Conservation (phyloP, 2,797 vertebrate species). For the Tarsius wallacei region DNA sequence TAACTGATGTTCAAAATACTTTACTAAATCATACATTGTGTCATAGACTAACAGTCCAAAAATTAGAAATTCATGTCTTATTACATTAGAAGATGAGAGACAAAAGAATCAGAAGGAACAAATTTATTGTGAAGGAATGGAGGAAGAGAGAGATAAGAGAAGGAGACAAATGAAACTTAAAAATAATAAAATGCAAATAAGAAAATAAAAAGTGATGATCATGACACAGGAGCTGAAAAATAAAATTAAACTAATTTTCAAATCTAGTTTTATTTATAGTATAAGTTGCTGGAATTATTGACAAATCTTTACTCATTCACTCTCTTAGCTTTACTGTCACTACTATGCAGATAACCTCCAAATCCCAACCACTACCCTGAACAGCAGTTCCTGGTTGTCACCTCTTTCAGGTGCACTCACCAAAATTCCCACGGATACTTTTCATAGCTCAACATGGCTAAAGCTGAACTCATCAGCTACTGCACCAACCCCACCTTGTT, state of each 20-base stretch:
- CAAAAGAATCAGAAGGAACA: neutral
- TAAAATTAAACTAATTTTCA: neutral
- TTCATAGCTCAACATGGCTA: neutral
- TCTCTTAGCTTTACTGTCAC: neutral
- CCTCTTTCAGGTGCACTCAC: neutral
- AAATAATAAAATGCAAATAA: neutral
- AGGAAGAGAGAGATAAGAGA: neutral
- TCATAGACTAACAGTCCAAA: neutral
- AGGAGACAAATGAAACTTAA: neutral
- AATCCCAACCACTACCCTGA: neutral
- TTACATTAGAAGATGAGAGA: slow-evolving; percentile 4
- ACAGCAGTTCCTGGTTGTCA: neutral
- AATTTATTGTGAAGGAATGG: neutral
- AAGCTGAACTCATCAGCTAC: neutral
- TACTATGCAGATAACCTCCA: neutral
- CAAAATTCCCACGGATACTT: neutral
- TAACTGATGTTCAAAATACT: neutral
- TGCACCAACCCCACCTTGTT: neutral
- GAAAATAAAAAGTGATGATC: neutral
- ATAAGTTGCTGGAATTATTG: neutral
- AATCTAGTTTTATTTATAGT: neutral
- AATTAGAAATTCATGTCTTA: neutral
- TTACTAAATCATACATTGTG: neutral
- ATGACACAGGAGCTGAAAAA: neutral
- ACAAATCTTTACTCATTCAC: neutral